phyloP scores from a whole-genome alignment of 2,888 invertebrate genomes.

The Platerodrilus igneus region DNA sequence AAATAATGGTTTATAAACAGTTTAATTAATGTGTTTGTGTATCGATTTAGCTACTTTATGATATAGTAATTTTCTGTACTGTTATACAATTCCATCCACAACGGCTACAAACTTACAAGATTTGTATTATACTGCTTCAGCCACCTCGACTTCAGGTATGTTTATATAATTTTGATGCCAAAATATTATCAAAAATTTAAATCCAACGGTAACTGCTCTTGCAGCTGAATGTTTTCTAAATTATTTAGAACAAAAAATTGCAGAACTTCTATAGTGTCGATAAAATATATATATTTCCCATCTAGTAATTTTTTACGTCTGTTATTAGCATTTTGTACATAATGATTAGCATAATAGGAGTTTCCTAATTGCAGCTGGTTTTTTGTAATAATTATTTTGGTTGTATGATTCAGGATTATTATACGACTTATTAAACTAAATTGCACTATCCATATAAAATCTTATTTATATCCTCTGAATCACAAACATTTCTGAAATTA shows the following conservation, averaged over 20 bases:
- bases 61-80: constrained; percentile 19
- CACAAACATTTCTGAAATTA: constrained; percentile 26
- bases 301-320: constrained; percentile 1
- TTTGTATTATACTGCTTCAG: constrained; percentile 19
- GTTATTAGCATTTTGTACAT: constrained; percentile 2
- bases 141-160: constrained; percentile 27
- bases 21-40: constrained; percentile 24
- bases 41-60: constrained; percentile 16
- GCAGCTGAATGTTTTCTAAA: no score
- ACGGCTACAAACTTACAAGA: constrained; percentile 29
- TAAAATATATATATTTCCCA: not conserved
- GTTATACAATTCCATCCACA: constrained; percentile 22
- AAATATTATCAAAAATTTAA: constrained; percentile 1
- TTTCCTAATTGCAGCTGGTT: constrained; percentile 17
- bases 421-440: constrained; percentile 23
- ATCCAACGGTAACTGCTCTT: not conserved
- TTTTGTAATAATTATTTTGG: constrained; percentile 22
- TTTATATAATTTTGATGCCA: no score
- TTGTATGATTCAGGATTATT: constrained; percentile 22
- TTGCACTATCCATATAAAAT: constrained; percentile 21
- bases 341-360: constrained; percentile 10
- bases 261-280: not conserved
- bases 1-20: constrained; percentile 18
- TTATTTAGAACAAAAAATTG: not conserved
- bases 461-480: constrained; percentile 26